Evolutionary conservation across 2,113 vertebrate species (phyloP), one percentile per base, ranked within the genome.

Genomic region (Azemiops feae): DNA sequence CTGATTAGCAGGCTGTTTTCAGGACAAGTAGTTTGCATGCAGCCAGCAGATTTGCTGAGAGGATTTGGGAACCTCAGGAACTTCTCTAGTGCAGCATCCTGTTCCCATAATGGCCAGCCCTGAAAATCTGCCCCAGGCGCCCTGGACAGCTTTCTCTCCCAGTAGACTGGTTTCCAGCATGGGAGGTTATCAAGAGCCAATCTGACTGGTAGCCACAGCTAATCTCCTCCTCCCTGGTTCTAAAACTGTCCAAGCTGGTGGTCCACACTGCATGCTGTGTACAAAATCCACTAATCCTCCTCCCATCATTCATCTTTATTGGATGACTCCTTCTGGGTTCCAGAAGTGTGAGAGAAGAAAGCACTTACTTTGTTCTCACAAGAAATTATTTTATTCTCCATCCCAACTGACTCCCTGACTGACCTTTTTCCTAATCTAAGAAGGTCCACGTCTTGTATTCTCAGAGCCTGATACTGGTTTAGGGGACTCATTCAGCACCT

Each of bases 1-100:
- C 43, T 93, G 94, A 94, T 95, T 96, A 93, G 85, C 39, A 50
- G 94, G 96, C 93, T 85, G 92, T 93, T 94, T 92, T 43, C 3
- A 91, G 94, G 93, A 14, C 91, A 30, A 6, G 54, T 55, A 1
- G 55, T 3, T 39, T 93, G 93, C 87, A 12, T 0, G 2, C 87
- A 64, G 25, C 60, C 92, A 92, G 14, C 64, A 18, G 0, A 0
- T 0, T 54, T 27, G 94, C 58, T 88, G 92, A 14, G 92, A 25
- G 60, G 45, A 95, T 92, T 22, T 3, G 27, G 27, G 57, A 11
- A 30, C 30, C 23, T 4, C 64, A 53, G 47, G 20, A 47, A 43
- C 57, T 43, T 43, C 1, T 30, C 43, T 3, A n/a, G 43, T 14
- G 23, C 27, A 64, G 39, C 22, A 16, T 22, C 7, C 55, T 39